phyloP scores from a whole-genome alignment of 2,888 invertebrate species.

The Acronicta aceris region DNA sequence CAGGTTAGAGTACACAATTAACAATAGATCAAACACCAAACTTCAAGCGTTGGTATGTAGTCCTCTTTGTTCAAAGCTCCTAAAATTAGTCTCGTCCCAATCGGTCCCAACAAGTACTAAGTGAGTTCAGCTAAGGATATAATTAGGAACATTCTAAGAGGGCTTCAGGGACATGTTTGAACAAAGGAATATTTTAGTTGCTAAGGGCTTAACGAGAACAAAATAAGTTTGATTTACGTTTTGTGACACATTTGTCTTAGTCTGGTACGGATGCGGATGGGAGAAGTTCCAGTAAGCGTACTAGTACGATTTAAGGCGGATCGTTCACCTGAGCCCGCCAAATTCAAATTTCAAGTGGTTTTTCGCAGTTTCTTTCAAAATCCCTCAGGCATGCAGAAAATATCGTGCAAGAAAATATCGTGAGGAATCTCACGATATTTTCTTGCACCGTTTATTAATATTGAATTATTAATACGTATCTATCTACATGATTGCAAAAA shows the following conservation, averaged over 20 bases:
- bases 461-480: too few species aligned
- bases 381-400: too few species aligned
- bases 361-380: too few species aligned
- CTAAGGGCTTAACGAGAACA: constrained; percentile 55
- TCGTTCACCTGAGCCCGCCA: too few species aligned
- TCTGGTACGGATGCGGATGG: neutral
- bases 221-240: constrained; percentile 60
- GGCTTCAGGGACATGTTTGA: constrained; percentile 30
- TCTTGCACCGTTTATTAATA: too few species aligned
- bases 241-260: constrained; percentile 3
- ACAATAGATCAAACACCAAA: constrained; percentile 19
- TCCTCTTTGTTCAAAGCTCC: constrained; percentile 6
- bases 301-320: too few species aligned
- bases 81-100: constrained; percentile 26
- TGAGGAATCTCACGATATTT: too few species aligned
- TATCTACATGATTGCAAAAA: too few species aligned
- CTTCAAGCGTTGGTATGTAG: constrained; percentile 19
- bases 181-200: constrained; percentile 53
- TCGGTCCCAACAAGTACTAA: constrained; percentile 28
- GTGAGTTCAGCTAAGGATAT: constrained; percentile 25
- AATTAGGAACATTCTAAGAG: constrained; percentile 34
- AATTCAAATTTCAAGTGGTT: too few species aligned
- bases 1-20: too few species aligned
- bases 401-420: too few species aligned
- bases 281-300: constrained; percentile 24